Evolutionary conservation across 2,797 vertebrate genomes (phyloP).

Genomic region (Delichon dasypus): DNA sequence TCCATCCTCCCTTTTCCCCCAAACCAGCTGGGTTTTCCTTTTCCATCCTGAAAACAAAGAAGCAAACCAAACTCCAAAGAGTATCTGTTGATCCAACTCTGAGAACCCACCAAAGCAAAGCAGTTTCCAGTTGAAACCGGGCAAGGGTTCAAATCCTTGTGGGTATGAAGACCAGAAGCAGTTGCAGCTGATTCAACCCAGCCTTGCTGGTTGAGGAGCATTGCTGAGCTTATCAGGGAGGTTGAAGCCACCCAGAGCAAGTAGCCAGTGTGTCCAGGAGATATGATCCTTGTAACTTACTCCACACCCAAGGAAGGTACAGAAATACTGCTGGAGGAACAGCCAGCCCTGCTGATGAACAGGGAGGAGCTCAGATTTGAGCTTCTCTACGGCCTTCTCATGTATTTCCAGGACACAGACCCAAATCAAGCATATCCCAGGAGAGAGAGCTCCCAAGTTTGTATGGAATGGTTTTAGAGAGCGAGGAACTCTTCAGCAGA

Average conservation of each 20-base stretch:
- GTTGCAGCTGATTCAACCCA: neutral
- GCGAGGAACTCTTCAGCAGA: neutral
- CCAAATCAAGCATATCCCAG: neutral
- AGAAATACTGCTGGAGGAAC: neutral
- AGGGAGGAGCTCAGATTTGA: neutral
- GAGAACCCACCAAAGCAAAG: neutral
- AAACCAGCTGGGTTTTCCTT: neutral
- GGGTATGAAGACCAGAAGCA: neutral
- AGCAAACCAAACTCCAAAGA: neutral
- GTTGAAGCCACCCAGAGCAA: neutral
- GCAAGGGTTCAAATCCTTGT: neutral
- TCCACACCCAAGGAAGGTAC: neutral
- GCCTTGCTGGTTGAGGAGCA: neutral
- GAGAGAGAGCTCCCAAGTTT: neutral
- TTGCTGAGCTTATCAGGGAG: neutral
- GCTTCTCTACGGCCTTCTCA: neutral
- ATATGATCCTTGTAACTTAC: neutral
- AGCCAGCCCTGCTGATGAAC: neutral
- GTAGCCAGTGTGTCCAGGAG: neutral
- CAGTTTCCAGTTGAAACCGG: neutral
- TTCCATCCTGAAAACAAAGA: neutral
- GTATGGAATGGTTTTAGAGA: neutral
- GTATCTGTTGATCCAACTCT: neutral
- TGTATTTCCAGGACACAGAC: neutral
- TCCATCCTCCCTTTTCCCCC: neutral